These are phyloP conservation scores for Syngnathus acus DNA, from an alignment of 2,797 vertebrate genomes.

Conservation along the genomic window DNA sequence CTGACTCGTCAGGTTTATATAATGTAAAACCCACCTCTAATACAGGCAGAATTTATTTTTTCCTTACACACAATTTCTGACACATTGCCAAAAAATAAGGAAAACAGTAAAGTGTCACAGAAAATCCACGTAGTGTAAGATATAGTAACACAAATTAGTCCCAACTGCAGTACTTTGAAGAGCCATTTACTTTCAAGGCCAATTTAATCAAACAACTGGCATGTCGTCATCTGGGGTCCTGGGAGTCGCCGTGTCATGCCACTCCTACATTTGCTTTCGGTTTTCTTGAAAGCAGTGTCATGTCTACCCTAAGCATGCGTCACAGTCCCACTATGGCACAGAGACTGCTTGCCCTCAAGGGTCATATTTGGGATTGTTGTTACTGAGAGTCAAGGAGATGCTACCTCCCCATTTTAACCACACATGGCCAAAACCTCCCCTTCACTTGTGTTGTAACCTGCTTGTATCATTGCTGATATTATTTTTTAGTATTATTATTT, in stretches of 20 bases:
- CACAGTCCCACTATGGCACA: slow-evolving; percentile 54
- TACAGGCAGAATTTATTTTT: background rate
- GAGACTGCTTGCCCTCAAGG: slow-evolving; percentile 52
- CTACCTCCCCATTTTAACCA: slow-evolving; percentile 23
- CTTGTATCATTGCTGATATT: slow-evolving; percentile 61
- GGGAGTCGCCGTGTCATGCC: background rate
- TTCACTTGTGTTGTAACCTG: slow-evolving; percentile 51
- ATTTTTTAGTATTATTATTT: slow-evolving; percentile 41
- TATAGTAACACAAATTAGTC: background rate
- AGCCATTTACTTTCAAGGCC: background rate
- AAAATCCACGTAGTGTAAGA: background rate
- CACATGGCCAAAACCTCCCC: slow-evolving; percentile 19
- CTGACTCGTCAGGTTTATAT: background rate
- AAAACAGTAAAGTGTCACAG: background rate
- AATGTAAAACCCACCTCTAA: background rate
- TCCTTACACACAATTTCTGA: background rate
- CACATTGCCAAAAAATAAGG: background rate
- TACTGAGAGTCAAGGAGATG: slow-evolving; percentile 33
- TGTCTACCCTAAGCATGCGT: slow-evolving; percentile 53
- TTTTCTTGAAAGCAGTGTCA: slow-evolving; percentile 20
- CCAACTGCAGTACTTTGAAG: background rate
- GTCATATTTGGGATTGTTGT: slow-evolving; percentile 37
- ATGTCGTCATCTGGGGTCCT: background rate
- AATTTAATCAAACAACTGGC: background rate
- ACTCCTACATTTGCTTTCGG: background rate